Evolutionary conservation across 2,888 invertebrate species (phyloP).

Genomic region (Gordius sp.): DNA sequence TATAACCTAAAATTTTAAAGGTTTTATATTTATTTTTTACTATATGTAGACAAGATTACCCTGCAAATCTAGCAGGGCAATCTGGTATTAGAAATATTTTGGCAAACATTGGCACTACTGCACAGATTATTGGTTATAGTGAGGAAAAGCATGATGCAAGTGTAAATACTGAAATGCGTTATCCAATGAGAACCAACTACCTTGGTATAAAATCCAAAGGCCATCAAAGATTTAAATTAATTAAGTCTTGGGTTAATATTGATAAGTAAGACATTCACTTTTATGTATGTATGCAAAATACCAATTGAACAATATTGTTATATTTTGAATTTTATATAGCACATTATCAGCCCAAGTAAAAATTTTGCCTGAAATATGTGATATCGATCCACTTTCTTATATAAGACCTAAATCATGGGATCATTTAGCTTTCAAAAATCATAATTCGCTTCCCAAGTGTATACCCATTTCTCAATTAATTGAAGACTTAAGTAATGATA

Average conservation of each 20-base stretch:
- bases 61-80: background rate
- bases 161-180: background rate
- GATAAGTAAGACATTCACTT: conserved; percentile 7
- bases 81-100: conserved; percentile 3
- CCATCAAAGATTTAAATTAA: background rate
- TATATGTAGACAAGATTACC: conserved; percentile 2
- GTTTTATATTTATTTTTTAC: background rate
- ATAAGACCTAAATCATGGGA: background rate
- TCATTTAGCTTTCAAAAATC: background rate
- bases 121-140: conserved; percentile 13
- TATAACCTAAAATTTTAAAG: background rate
- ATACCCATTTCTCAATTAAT: too few species aligned
- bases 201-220: conserved; percentile 8
- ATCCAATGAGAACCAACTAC: background rate
- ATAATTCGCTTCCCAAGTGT: too few species aligned
- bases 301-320: too few species aligned
- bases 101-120: background rate
- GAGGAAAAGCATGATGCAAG: background rate
- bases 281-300: too few species aligned
- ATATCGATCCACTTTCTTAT: background rate
- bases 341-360: conserved; percentile 4
- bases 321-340: too few species aligned
- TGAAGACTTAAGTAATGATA: too few species aligned
- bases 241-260: conserved; percentile 13
- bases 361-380: conserved; percentile 3